A percentile compares a stretch with the other conserved stretches of the same genome.
Conservation (phyloP, 2,888 invertebrate species). For the Hypomecis punctinalis region DNA sequence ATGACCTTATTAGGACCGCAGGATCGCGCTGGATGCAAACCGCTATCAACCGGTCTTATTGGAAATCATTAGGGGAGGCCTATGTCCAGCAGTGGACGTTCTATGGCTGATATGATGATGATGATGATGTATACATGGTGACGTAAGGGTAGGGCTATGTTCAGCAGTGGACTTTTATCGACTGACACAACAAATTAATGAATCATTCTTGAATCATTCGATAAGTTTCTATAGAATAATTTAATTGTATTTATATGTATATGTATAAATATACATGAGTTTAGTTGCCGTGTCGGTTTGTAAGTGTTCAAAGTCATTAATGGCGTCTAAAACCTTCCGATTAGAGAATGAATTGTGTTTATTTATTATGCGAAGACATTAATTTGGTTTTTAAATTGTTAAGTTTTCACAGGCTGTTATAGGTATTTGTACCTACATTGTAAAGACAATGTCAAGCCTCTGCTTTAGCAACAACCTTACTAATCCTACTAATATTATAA, state of each 20-base stretch:
- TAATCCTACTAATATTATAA: too few species aligned
- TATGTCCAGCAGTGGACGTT: too few species aligned
- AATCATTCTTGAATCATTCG: background rate
- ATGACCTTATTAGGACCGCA: too few species aligned
- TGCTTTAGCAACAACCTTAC: too few species aligned
- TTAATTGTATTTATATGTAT: constrained; percentile 3
- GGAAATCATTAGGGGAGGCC: too few species aligned
- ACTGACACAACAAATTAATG: too few species aligned
- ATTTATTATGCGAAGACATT: constrained; percentile 5
- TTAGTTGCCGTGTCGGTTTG: background rate
- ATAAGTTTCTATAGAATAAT: background rate
- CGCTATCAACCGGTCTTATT: too few species aligned
- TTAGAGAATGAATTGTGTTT: constrained; percentile 11
- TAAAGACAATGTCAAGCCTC: constrained; percentile 37
- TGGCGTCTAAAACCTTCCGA: constrained; percentile 1
- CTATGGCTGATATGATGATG: too few species aligned
- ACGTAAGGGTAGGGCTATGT: too few species aligned
- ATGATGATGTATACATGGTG: too few species aligned
- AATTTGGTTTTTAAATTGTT: constrained; percentile 9
- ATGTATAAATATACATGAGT: constrained; percentile 5
- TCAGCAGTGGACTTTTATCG: too few species aligned
- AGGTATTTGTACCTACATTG: background rate
- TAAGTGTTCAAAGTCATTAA: constrained; percentile 14
- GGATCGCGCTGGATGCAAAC: too few species aligned
- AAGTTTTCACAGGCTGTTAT: background rate